phyloP scores from a whole-genome alignment of 2,113 vertebrate genomes.

The Coracopsis vasa region DNA sequence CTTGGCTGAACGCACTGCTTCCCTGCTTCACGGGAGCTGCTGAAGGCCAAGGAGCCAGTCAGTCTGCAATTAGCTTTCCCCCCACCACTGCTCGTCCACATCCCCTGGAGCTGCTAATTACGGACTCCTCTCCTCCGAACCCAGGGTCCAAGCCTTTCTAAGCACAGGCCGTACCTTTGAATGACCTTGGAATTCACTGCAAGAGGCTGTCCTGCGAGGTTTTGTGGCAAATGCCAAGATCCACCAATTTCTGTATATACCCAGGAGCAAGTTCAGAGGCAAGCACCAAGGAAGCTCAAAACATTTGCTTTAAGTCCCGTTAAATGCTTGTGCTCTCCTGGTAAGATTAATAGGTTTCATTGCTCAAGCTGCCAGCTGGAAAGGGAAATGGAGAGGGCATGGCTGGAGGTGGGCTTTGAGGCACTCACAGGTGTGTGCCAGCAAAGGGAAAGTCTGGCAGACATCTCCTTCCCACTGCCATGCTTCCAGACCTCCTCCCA shows the following conservation, averaged over 20 bases:
- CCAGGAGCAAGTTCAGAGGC: neutral
- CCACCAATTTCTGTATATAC: neutral
- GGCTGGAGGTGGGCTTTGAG: neutral
- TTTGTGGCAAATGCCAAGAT: neutral
- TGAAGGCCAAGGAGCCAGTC: conserved; percentile 65
- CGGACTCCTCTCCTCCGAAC: neutral
- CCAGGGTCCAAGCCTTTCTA: conserved; percentile 4
- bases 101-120: conserved; percentile 32
- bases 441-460: neutral
- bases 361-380: conserved; percentile 6
- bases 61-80: conserved; percentile 61
- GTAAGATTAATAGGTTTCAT: neutral
- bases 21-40: conserved; percentile 37
- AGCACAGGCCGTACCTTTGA: neutral
- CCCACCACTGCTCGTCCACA: neutral
- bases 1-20: conserved; percentile 50
- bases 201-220: neutral
- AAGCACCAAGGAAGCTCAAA: neutral
- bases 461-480: neutral
- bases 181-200: conserved; percentile 25
- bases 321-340: neutral
- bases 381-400: neutral
- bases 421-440: neutral
- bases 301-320: neutral
- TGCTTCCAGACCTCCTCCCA: neutral